Conservation (phyloP, 2,797 vertebrate species). For the Characodon lateralis region DNA sequence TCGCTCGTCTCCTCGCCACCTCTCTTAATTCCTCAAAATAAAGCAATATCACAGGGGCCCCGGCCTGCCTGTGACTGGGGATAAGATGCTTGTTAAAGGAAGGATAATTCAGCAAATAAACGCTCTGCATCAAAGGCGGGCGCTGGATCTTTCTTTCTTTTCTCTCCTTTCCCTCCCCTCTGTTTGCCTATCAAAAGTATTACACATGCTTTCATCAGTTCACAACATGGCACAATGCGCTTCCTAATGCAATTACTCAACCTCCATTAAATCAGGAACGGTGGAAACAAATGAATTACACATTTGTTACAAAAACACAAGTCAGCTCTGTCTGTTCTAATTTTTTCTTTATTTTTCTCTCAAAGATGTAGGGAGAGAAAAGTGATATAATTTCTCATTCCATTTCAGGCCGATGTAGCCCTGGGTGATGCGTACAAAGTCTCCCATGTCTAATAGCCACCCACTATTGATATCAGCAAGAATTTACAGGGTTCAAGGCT, state of each 20-base stretch:
- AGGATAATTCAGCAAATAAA: conserved; percentile 81
- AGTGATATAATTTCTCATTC: conserved; percentile 79
- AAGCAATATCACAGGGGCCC: conserved; percentile 81
- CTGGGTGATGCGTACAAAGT: conserved; percentile 81
- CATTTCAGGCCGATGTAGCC: conserved; percentile 82
- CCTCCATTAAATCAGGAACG: conserved; percentile 81
- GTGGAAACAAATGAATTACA: conserved; percentile 82
- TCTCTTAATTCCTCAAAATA: conserved; percentile 86
- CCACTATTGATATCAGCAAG: conserved; percentile 82
- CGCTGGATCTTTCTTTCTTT: conserved; percentile 63
- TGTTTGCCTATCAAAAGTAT: conserved; percentile 79
- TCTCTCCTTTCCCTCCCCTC: conserved; percentile 57
- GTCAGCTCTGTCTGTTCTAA: conserved; percentile 69
- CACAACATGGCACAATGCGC: conserved; percentile 79
- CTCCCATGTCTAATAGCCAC: conserved; percentile 84
- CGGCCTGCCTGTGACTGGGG: conserved; percentile 77
- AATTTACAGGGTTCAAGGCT: conserved; percentile 83
- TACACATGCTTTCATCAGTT: conserved; percentile 83
- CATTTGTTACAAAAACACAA: conserved; percentile 79
- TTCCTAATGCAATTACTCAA: conserved; percentile 81
- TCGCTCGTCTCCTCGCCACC: conserved; percentile 78
- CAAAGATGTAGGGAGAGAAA: conserved; percentile 60
- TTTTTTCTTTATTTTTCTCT: conserved; percentile 55
- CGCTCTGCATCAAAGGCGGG: conserved; percentile 76
- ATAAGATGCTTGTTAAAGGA: conserved; percentile 80